Base-by-base conservation (phyloP, 2,888 invertebrate genomes). In the Standfussiana lucernea region DNA sequence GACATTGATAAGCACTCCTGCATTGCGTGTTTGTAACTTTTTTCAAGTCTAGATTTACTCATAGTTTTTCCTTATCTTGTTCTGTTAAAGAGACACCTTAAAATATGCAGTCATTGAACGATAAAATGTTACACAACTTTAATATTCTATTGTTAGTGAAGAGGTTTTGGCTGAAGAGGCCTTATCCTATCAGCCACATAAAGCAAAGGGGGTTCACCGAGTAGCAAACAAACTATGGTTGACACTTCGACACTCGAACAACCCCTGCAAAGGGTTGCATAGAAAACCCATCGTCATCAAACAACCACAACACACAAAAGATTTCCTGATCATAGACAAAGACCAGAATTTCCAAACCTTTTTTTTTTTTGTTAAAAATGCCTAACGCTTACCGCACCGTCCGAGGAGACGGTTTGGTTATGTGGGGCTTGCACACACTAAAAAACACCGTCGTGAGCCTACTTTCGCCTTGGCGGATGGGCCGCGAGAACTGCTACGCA, bases 131-230 rank as follows among this genome's bases (percentile, higher is more conserved):
- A 45, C 56, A n/a, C 35, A 66, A 67, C 47, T 35, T 53, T 42
- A 59, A 50, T 69, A 37, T 69, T 47, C 21, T 80, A 62, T 73
- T 74, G 45, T 80, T 70, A 65, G 45, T 45, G 32, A 72, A 83
- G 72, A 64, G 64, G 32, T 50, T 72, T 65, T 42, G 32, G 62
- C n/a, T 32, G 21, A 40, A 59, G 53, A 45, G 50, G 53, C 42
- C 56, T 70, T 66, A 68, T 53, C 32, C 42, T 79, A 79, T 59
- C 64, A 21, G 37, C n/a, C 40, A 75, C 75, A 71, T 75, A 56
- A 64, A 61, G 28, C 35, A 37, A 24, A 65, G 59, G 40, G 72
- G 59, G 59, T 65, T 6, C 53, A 42, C n/a, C 35, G 28, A 69
- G 66, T 53, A 61, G 45, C 69, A 69, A 61, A 83, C 37, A 53